Evolutionary conservation across 2,888 invertebrate species (phyloP).

Genomic region (Trachelus tabidus): DNA sequence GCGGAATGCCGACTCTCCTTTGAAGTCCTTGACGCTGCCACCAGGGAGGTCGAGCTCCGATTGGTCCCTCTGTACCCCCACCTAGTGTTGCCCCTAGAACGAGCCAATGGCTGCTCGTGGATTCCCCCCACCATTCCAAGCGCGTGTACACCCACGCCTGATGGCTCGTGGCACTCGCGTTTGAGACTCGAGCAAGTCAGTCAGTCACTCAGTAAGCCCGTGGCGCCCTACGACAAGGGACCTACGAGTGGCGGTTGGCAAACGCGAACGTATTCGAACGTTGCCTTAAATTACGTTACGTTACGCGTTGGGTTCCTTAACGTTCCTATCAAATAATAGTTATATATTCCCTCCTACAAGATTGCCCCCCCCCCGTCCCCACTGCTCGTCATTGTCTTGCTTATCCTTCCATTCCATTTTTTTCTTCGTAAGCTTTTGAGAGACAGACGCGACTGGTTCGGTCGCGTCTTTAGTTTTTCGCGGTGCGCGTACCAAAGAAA

Average conservation of each 20-base stretch:
- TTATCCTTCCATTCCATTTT: not conserved
- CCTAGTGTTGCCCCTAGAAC: constrained; percentile 28
- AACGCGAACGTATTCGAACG: not conserved
- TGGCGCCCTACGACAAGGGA: constrained; percentile 58
- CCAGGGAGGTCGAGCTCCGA: constrained; percentile 21
- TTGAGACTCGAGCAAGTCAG: constrained; percentile 34
- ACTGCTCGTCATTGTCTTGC: not conserved
- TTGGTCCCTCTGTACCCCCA: constrained; percentile 48
- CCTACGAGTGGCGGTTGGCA: constrained; percentile 24
- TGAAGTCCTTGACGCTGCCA: constrained; percentile 29
- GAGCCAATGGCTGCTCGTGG: constrained; percentile 40
- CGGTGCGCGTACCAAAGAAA: constrained; percentile 7
- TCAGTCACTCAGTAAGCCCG: constrained; percentile 62
- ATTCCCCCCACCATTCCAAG: constrained; percentile 32
- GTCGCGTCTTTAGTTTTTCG: constrained; percentile 5
- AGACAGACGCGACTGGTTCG: constrained; percentile 11
- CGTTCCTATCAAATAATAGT: constrained; percentile 1
- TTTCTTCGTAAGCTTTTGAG: not conserved
- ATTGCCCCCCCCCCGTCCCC: not conserved
- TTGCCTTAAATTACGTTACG: not conserved
- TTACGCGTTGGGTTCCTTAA: not conserved
- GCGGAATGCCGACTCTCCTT: constrained; percentile 39
- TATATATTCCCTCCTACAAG: not conserved
- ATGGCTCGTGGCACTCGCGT: constrained; percentile 41
- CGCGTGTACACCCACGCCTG: constrained; percentile 61